phyloP scores from a whole-genome alignment of 2,113 vertebrate genomes.

The Chitala chitala region DNA sequence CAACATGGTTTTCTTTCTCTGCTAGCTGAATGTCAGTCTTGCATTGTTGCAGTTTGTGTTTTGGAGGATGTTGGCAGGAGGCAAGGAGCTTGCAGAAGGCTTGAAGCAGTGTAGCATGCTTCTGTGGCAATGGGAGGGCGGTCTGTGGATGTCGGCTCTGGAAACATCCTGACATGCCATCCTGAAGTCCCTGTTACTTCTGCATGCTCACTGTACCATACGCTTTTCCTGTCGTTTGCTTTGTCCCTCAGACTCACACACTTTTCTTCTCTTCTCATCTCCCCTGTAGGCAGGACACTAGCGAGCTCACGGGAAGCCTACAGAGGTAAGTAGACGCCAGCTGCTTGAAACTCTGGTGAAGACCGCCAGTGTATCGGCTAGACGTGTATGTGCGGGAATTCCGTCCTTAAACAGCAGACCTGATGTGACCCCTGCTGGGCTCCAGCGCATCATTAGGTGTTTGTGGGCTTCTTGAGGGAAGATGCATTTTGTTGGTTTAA shows the following conservation, averaged over 20 bases:
- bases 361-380: too few relatives aligned
- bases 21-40: too few relatives aligned
- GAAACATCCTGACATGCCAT: neutral
- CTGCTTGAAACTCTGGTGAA: neutral
- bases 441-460: neutral
- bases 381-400: neutral
- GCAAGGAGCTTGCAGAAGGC: too few relatives aligned
- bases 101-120: too few relatives aligned
- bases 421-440: too few relatives aligned
- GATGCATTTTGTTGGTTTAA: neutral
- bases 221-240: neutral
- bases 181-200: too few relatives aligned
- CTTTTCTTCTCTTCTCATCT: neutral
- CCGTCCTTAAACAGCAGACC: neutral
- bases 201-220: neutral
- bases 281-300: constrained; percentile 75
- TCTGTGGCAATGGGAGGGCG: too few relatives aligned
- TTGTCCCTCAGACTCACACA: neutral
- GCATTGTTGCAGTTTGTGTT: too few relatives aligned
- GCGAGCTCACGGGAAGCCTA: constrained; percentile 81
- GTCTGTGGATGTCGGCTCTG: neutral
- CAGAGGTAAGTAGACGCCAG: constrained; percentile 69
- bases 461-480: neutral
- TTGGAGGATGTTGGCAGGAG: too few relatives aligned
- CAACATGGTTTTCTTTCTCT: too few relatives aligned